Evolutionary conservation across 2,888 invertebrate genomes (phyloP).

Genomic region (Andricus curvator): DNA sequence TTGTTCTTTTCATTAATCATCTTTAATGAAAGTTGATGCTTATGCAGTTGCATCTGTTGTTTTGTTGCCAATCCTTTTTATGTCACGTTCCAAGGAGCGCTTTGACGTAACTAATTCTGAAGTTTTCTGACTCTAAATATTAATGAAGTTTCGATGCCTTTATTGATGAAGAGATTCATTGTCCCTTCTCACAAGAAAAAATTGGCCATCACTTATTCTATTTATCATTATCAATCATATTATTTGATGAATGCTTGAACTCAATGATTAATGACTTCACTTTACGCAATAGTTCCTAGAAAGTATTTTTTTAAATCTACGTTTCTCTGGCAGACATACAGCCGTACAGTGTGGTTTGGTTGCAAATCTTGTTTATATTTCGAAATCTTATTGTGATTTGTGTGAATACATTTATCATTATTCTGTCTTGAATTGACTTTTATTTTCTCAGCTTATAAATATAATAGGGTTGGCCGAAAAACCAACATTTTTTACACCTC

Average conservation of each 20-base stretch:
- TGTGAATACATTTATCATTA: background rate
- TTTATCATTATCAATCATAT: constrained; percentile 57
- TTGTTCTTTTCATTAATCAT: too few species aligned
- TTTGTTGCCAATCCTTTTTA: background rate
- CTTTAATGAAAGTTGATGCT: too few species aligned
- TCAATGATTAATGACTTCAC: constrained; percentile 54
- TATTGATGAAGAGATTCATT: constrained; percentile 44
- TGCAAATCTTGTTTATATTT: background rate
- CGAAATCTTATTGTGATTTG: background rate
- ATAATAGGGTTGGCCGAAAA: background rate
- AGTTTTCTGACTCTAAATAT: constrained; percentile 51
- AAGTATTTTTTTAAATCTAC: background rate
- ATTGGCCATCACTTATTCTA: constrained; percentile 50
- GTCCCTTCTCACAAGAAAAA: constrained; percentile 43
- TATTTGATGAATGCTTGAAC: constrained; percentile 53
- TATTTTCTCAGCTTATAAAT: background rate
- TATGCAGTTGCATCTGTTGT: constrained; percentile 18
- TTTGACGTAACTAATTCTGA: constrained; percentile 47
- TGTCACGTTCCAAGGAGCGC: background rate
- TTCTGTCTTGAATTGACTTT: background rate
- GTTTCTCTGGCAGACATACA: background rate
- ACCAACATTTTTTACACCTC: too few species aligned
- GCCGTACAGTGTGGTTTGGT: background rate
- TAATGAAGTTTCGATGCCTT: constrained; percentile 50
- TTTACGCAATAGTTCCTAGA: constrained; percentile 48